phyloP scores from a whole-genome alignment of 2,113 vertebrate genomes.

The Pelecanoides urinatrix region DNA sequence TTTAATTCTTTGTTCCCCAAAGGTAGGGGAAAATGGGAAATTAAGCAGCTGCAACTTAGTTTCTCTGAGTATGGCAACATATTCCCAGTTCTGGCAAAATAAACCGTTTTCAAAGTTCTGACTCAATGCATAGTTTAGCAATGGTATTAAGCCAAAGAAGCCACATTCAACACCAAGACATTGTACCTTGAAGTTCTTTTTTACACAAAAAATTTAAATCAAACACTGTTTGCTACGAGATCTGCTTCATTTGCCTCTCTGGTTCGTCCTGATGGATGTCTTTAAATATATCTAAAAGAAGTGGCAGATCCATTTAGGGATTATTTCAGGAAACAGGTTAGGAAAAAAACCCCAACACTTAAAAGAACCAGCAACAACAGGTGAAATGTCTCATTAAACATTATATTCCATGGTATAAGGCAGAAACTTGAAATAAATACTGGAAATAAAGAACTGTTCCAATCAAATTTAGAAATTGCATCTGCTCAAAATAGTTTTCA shows the following conservation, averaged over 20 bases:
- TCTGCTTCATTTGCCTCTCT: not conserved
- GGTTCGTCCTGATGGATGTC: not conserved
- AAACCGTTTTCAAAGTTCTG: not conserved
- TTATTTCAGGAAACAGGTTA: not conserved
- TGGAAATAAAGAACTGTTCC: not conserved
- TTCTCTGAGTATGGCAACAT: not conserved
- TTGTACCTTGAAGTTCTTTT: conserved; percentile 29
- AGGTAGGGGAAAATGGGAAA: not conserved
- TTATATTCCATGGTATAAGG: not conserved
- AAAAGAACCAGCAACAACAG: not conserved
- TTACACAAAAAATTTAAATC: not conserved
- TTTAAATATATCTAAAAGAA: not conserved
- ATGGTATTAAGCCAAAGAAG: not conserved
- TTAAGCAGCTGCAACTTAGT: not conserved
- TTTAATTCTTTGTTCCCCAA: not conserved
- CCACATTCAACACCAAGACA: conserved; percentile 6
- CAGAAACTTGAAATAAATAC: not conserved
- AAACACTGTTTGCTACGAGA: conserved; percentile 9
- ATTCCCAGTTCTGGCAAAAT: not conserved
- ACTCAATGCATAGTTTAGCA: not conserved
- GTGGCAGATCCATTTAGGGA: not conserved
- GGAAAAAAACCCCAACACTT: not conserved
- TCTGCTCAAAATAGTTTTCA: not conserved
- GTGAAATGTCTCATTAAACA: not conserved
- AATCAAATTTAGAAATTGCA: not conserved